Evolutionary conservation across 2,888 invertebrate species (phyloP).

Genomic region (Nasonia oneida): DNA sequence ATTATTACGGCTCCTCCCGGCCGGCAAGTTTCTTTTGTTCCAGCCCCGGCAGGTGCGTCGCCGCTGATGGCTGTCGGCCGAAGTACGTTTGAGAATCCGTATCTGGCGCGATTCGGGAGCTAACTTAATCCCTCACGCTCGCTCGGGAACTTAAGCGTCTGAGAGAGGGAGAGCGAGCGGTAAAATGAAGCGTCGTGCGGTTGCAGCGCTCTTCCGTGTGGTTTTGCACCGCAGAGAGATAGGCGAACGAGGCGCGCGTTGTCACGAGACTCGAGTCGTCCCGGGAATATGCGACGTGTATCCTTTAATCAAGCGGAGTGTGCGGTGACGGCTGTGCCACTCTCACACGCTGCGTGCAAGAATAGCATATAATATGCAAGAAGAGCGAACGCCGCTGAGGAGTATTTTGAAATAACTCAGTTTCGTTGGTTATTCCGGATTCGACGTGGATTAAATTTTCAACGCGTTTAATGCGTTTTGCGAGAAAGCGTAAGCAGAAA

Average conservation of each 20-base stretch:
- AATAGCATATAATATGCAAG: too few relatives aligned
- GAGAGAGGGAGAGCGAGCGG: neutral
- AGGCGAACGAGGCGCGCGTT: constrained; percentile 1
- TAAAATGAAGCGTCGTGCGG: constrained; percentile 3
- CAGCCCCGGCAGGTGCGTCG: constrained; percentile 11
- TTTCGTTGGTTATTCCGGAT: too few relatives aligned
- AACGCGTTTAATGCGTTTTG: too few relatives aligned
- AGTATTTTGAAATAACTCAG: too few relatives aligned
- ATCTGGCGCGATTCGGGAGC: neutral
- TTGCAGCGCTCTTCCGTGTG: neutral
- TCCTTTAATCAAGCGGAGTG: constrained; percentile 45
- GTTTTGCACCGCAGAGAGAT: constrained; percentile 15
- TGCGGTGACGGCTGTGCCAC: neutral
- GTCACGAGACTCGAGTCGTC: constrained; percentile 21
- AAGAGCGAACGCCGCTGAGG: too few relatives aligned
- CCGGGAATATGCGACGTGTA: constrained; percentile 42
- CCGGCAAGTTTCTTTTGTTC: constrained; percentile 4
- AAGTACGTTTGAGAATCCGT: neutral
- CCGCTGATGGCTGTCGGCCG: neutral
- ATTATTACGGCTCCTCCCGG: neutral
- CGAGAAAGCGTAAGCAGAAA: too few relatives aligned
- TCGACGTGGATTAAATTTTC: too few relatives aligned
- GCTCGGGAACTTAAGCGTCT: neutral
- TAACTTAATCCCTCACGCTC: neutral
- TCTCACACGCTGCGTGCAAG: too few relatives aligned